Base-by-base conservation (phyloP, 2,888 invertebrate genomes). In the Argyresthia albistria region DNA sequence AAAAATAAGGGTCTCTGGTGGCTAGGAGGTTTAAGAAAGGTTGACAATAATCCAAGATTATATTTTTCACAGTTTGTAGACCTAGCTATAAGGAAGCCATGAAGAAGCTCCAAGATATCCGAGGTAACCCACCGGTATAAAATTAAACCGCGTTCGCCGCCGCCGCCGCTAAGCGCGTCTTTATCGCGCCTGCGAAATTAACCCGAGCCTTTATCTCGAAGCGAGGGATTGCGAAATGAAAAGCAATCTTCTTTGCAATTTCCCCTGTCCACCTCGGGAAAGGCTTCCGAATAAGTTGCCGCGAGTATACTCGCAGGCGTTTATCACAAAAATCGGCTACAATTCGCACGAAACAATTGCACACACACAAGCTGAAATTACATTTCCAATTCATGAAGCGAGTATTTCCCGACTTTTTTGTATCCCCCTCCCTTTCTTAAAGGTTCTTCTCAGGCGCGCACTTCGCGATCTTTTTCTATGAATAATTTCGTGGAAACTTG, bases 331-430 rank as follows among this genome's bases (percentile, higher is more conserved):
- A 69, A 70, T 73, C 73, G 70, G 51, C 63, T 67, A 70, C 74
- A 71, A 70, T 70, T 64, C 66, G 51, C 66, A 59, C 61, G 63
- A 78, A 81, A 80, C 80, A 81, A 80, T 80, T 75, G 79, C 73
- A 69, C 75, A 76, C 70, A 73, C 69, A 73, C 69, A 71, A 70
- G 64, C 65, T 72, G 76, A 80, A 84, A 86, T 86, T 86, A 80
- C 84, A 84, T 86, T 83, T 82, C 82, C 84, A 86, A 86, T 84
- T 86, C 84, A 86, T 86, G 84, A 84, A 80, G 76, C 72, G 75
- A 75, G 74, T 80, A 81, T 56, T 43, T 65, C 62, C 64, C 51
- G 49, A 53, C 47, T 53, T 55, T 58, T 63, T 63, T 56, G 60
- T 54, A 55, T 60, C 39, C 51, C 53, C 58, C 54, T 35, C 47